Conservation (phyloP, 92 coral and sea anemone species). For the Actinostola sp. region DNA sequence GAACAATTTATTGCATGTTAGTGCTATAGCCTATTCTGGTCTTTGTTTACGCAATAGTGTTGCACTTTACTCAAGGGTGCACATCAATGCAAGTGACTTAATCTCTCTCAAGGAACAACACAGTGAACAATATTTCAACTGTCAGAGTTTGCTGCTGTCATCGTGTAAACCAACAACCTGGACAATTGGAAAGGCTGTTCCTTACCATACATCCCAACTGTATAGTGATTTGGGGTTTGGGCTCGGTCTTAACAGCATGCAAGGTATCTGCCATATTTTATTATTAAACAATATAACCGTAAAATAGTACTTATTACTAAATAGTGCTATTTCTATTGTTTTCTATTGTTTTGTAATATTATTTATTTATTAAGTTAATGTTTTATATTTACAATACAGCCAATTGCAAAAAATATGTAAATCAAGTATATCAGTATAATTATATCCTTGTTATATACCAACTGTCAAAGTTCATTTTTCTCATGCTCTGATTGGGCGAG, state of each 20-base stretch:
- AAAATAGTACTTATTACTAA: not conserved
- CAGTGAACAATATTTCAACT: constrained; percentile 38
- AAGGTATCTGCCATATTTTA: constrained; percentile 37
- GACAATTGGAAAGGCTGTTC: constrained; percentile 41
- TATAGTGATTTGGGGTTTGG: constrained; percentile 28
- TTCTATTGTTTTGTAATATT: no score
- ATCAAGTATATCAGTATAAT: no score
- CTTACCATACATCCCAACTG: constrained; percentile 9
- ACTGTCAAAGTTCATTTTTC: no score
- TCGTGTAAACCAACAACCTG: constrained; percentile 32
- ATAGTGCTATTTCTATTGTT: not conserved
- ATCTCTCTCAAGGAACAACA: constrained; percentile 14
- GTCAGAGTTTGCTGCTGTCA: constrained; percentile 12
- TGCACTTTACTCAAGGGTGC: constrained; percentile 27
- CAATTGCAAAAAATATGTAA: no score
- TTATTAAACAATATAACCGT: not conserved
- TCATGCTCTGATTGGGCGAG: no score
- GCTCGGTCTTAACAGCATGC: constrained; percentile 40
- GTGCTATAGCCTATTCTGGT: constrained; percentile 29
- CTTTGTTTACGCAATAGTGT: constrained; percentile 25
- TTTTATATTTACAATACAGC: no score
- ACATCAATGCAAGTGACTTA: constrained; percentile 24
- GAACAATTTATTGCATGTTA: constrained; percentile 11
- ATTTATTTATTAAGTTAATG: no score
- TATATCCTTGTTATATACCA: no score